Conservation (phyloP, 2,113 vertebrate species). For the Pardalotus punctatus region DNA sequence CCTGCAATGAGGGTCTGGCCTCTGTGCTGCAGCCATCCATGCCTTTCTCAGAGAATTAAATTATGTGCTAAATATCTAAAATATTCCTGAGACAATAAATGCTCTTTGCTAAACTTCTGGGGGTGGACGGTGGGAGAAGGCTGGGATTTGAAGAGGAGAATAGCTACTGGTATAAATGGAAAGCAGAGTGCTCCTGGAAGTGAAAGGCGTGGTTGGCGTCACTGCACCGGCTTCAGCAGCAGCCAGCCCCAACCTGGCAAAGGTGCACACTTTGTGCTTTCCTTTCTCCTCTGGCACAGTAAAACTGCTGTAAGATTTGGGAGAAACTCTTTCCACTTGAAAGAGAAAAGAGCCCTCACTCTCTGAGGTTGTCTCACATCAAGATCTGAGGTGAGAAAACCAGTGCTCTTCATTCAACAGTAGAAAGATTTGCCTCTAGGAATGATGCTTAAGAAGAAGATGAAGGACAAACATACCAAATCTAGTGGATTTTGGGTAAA, state of each 20-base stretch:
- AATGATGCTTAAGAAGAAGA: background rate
- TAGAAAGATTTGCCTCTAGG: background rate
- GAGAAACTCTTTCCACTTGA: background rate
- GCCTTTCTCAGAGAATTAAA: slow-evolving; percentile 33
- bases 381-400: background rate
- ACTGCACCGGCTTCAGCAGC: background rate
- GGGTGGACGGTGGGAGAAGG: slow-evolving; percentile 3
- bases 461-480: background rate
- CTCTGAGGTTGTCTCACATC: background rate
- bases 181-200: background rate
- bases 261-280: background rate
- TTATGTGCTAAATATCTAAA: slow-evolving; percentile 61
- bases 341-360: background rate
- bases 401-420: background rate
- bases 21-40: background rate
- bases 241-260: slow-evolving; percentile 30
- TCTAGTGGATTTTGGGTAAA: background rate
- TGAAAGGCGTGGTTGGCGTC: background rate
- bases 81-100: slow-evolving; percentile 36
- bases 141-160: background rate
- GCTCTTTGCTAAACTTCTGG: slow-evolving; percentile 11
- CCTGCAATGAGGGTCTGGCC: slow-evolving; percentile 26
- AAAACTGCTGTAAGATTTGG: background rate
- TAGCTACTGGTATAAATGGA: background rate
- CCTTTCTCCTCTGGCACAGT: background rate